Evolutionary conservation across 1,140 invertebrate species (phyloP).

Genomic region (Monomorium pharaonis): DNA sequence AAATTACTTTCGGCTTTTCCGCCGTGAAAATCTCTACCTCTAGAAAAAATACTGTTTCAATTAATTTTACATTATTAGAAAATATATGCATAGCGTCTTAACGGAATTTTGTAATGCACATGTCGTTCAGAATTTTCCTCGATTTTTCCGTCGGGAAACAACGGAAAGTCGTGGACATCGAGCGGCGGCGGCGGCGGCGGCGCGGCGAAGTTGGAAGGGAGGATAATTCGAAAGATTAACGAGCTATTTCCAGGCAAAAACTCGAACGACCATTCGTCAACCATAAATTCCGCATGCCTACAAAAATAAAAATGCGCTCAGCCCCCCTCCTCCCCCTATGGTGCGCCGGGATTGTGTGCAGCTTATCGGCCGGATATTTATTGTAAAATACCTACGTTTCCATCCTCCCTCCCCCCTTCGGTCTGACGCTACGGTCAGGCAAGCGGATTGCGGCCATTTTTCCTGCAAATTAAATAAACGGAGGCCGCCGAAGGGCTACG

Average conservation of each 20-base stretch:
- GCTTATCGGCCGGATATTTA: slow-evolving; percentile 81
- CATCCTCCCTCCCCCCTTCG: slow-evolving; percentile 13
- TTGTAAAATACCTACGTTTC: slow-evolving; percentile 78
- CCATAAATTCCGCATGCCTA: slow-evolving; percentile 75
- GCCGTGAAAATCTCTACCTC: not conserved
- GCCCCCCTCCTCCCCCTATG: not conserved
- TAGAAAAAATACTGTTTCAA: not conserved
- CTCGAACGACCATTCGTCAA: slow-evolving; percentile 78
- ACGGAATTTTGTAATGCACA: not conserved
- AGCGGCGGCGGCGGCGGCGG: not conserved
- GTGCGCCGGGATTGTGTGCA: slow-evolving; percentile 68
- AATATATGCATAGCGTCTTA: not conserved
- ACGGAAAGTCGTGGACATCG: slow-evolving; percentile 55
- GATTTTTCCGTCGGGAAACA: not conserved
- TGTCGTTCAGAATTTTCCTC: slow-evolving; percentile 17
- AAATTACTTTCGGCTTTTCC: not conserved
- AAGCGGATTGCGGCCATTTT: slow-evolving; percentile 65
- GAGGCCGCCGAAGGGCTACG: slow-evolving; percentile 51
- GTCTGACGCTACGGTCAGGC: slow-evolving; percentile 42
- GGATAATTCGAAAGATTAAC: slow-evolving; percentile 81
- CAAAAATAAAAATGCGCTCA: slow-evolving; percentile 76
- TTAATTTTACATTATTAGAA: not conserved
- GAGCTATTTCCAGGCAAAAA: slow-evolving; percentile 79
- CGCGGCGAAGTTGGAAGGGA: slow-evolving; percentile 74
- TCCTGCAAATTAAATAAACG: slow-evolving; percentile 73